These are phyloP conservation scores for Phaonia tiefii DNA, from an alignment of 2,888 invertebrate genomes.

Conservation along the genomic window DNA sequence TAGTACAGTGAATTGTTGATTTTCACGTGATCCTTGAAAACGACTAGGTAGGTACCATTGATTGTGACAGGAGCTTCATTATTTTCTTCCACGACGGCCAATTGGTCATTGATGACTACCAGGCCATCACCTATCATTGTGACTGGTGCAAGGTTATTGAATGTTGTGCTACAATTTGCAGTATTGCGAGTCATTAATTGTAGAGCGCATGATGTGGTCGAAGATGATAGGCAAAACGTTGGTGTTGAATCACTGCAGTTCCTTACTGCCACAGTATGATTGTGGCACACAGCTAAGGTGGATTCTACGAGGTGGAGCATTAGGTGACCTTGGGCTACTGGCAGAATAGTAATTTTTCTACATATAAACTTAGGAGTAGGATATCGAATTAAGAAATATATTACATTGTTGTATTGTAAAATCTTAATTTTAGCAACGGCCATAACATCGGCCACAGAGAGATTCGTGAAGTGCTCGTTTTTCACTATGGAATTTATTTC, in stretches of 20 bases:
- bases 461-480: slow-evolving; percentile 44
- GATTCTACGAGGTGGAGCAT: no score
- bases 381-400: slow-evolving; percentile 44
- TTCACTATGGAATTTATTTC: slow-evolving; percentile 20
- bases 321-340: no score
- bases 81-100: not conserved
- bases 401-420: slow-evolving; percentile 25
- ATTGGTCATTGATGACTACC: not conserved
- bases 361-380: slow-evolving; percentile 39
- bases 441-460: slow-evolving; percentile 56
- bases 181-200: not conserved
- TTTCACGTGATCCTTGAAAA: not conserved
- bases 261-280: not conserved
- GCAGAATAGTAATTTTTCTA: no score
- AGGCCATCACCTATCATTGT: not conserved
- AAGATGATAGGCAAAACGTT: not conserved
- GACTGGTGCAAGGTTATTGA: not conserved
- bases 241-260: not conserved
- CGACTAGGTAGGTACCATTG: not conserved
- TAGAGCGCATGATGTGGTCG: not conserved
- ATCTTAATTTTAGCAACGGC: slow-evolving; percentile 55
- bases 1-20: not conserved
- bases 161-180: not conserved
- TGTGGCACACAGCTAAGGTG: not conserved
- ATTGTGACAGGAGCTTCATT: not conserved